A percentile compares a stretch with the other conserved stretches of the same genome.
Conservation (phyloP, 37 sponge, comb jelly and placozoan genomes). For the Amphimedon queenslandica region DNA sequence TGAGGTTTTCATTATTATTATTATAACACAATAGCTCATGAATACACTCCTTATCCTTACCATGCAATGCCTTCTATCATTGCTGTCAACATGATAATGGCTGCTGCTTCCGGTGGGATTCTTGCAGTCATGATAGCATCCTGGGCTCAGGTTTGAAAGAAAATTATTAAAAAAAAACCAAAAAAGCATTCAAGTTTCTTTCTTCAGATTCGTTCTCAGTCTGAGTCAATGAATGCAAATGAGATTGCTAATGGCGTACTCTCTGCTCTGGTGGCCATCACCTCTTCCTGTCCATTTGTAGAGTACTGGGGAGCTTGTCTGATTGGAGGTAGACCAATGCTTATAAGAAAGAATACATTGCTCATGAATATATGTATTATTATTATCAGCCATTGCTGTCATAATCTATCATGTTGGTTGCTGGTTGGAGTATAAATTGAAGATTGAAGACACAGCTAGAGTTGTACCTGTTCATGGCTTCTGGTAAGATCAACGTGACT, state of each 20-base stretch:
- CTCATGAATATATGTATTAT: neutral
- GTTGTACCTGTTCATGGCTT: constrained; percentile 87
- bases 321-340: constrained; percentile 59
- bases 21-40: neutral
- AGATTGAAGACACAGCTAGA: constrained; percentile 79
- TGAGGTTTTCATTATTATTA: neutral
- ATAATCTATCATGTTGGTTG: constrained; percentile 84
- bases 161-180: neutral
- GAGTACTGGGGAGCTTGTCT: constrained; percentile 67
- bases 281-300: constrained; percentile 81
- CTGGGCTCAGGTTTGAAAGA: constrained; percentile 87
- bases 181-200: neutral
- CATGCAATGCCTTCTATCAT: constrained; percentile 67
- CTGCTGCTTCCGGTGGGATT: constrained; percentile 69
- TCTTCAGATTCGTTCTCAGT: constrained; percentile 49
- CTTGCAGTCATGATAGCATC: constrained; percentile 71
- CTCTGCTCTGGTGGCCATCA: constrained; percentile 88
- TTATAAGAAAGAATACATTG: neutral
- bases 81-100: constrained; percentile 89
- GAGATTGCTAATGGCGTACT: constrained; percentile 92
- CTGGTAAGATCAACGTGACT: too few relatives aligned
- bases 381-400: constrained; percentile 51
- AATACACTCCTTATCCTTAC: constrained; percentile 17
- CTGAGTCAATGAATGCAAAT: constrained; percentile 80
- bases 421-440: constrained; percentile 73